A percentile compares a stretch with the other conserved stretches of the same genome.
phyloP scores from a whole-genome alignment of 2,113 vertebrate species.

The Atrichornis clamosus region DNA sequence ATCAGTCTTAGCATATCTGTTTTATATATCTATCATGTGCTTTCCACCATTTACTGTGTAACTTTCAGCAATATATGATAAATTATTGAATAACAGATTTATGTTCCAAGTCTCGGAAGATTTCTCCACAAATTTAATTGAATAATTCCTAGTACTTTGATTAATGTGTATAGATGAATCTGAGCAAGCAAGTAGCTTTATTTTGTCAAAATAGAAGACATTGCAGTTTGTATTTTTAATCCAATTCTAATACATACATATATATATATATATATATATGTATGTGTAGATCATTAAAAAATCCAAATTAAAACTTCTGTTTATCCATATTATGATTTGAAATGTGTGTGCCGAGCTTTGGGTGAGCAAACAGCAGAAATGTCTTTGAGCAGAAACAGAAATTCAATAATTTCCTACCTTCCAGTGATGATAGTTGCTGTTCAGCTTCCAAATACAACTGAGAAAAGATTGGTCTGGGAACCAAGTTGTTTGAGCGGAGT shows the following conservation, averaged over 20 bases:
- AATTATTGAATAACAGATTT: background rate
- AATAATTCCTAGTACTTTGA: background rate
- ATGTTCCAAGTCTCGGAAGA: background rate
- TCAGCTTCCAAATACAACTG: slow-evolving; percentile 94
- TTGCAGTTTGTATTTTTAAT: background rate
- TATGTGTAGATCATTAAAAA: background rate
- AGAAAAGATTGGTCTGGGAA: slow-evolving; percentile 92
- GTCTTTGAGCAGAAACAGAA: background rate
- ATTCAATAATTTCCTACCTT: slow-evolving; percentile 74
- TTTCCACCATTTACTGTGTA: background rate
- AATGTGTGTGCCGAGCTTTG: background rate
- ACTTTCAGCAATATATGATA: background rate
- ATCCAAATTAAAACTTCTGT: background rate
- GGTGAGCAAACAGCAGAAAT: background rate
- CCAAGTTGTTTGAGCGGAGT: slow-evolving; percentile 88
- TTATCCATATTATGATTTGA: background rate
- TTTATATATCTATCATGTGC: background rate
- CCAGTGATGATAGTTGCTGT: slow-evolving; percentile 76
- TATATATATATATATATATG: background rate
- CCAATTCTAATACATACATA: background rate
- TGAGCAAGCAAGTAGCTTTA: background rate
- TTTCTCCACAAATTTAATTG: background rate
- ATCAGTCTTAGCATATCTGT: background rate
- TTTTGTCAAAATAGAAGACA: background rate
- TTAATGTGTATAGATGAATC: background rate